Evolutionary conservation across 2,888 invertebrate genomes (phyloP), one percentile per base, ranked within the genome.

Genomic region (Macrophya alboannulata): DNA sequence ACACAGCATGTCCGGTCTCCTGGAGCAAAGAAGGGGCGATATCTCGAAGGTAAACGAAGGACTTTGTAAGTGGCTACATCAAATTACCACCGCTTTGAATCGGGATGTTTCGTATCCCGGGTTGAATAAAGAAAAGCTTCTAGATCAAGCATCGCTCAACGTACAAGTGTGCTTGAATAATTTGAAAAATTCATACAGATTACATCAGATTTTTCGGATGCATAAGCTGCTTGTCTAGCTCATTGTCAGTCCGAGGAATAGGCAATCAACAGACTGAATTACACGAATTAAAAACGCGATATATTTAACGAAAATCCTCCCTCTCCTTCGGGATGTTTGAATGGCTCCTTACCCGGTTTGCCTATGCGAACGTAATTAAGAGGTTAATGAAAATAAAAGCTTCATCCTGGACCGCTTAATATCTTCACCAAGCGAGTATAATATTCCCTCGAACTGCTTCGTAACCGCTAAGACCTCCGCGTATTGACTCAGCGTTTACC

Each of bases 401-500:
- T 62, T 25, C 62, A 76, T 62, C 77, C 68, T 17, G 68, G 68
- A 65, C n/a, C 65, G 43, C 72, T 17, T 84, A 72, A 84, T 82
- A 82, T 72, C 82, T 71, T 82, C 15, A 55, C 31, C 48, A 71
- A 37, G 15, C 12, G 55, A 43, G 48, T 45, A 62, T 68, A 83
- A 83, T 83, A 83, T 83, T 55, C 72, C 9, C 65, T 85, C 43
- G 72, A 71, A 51, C 82, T n/a, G 65, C 51, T 71, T 72, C 72
- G 55, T 25, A 55, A 71, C 85, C 77, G 72, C 71, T 43, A 79
- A 81, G 79, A 48, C 65, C 79, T 81, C 85, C 21, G 68, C 48
- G 83, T 89, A 89, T 90, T 89, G 89, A 89, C 88, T 88, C 86
- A 88, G 85, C 88, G 86, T 89, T 89, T 87, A 87, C 85, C 87